Base-by-base conservation (phyloP, 2,888 invertebrate genomes). In the Myopa tessellatipennis region DNA sequence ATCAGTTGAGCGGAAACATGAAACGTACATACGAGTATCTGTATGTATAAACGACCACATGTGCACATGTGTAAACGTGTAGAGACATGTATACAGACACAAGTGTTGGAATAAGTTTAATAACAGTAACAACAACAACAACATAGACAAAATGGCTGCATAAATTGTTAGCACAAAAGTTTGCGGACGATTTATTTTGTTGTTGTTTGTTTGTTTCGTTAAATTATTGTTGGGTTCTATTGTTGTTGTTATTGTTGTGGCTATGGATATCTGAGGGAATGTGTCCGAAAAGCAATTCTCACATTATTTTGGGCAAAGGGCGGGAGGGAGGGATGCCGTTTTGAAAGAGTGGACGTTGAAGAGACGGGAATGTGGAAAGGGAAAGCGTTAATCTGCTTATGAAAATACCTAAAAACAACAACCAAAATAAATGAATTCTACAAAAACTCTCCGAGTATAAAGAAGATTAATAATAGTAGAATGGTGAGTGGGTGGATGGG, bases 161-260 rank as follows among this genome's bases (percentile, higher is more conserved):
- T 36, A 67, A 67, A 67, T 38, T 67, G 26, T 67, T 67, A 36
- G 36, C 67, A 36, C 38, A 40, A 40, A 38, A 67, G n/a, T 40
- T 67, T 45, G 45, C 10, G 16, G 18, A 38, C 67, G 40, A 67
- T 38, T 40, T 67, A 67, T 18, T 61, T 61, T 61, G 18, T 26
- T 18, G 10, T 61, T 61, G 12, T 58, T 58, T 58, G n/a, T 58
- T 16, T 58, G 45, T 4, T 45, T 10, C 3, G 45, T 45, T 45
- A 45, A 45, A 45, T 45, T 45, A 3, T 45, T 45, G 10, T 45
- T 45, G 45, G 45, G 45, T 45, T 45, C 45, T 45, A 10, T 45
- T 45, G 55, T 10, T 55, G 55, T 5, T 55, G n/a, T 26, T 26
- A 2, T 26, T 26, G 2, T 26, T 26, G 26, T 26, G 26, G 26